Evolutionary conservation across 2,888 invertebrate species (phyloP), one percentile per base, ranked within the genome.

Genomic region (Cylindroiulus punctatus): DNA sequence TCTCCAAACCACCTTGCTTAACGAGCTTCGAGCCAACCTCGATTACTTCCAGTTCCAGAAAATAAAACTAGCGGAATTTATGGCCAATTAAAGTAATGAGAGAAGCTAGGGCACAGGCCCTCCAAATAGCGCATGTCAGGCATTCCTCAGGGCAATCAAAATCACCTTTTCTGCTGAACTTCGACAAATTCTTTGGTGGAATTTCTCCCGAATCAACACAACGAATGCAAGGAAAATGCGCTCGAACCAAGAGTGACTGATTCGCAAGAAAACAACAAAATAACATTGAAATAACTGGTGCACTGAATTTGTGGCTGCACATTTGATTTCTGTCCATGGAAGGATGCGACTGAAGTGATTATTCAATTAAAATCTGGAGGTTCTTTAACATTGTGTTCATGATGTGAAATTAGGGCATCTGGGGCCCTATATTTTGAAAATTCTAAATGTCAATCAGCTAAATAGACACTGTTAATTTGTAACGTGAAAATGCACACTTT

Each of bases 11-110:
- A 65, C 57, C 22, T n/a, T 19, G 2, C 5, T 14, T 30, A 30
- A 76, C 30, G 14, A 14, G 76, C 30, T 32, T 76, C 76, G 30
- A 26, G 30, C n/a, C n/a, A n/a, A 52, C 10, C n/a, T n/a, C 52
- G 52, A 52, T 19, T 14, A 52, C 52, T n/a, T 47, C 47, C 17
- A 47, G 10, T 47, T 47, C 47, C 17, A 12, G 47, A 47, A 47
- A 47, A 10, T 47, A 3, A 52, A 44, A 52, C 52, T 76, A 30
- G 30, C 32, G 30, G 76, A 76, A 30, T 76, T 76, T 76, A 76
- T 17, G 76, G 76, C 76, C 76, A 76, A 76, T 76, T 76, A 76
- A 30, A 12, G 17, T 30, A 76, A 76, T 17, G 30, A 76, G 76
- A 76, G 10, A 76, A 14, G n/a, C n/a, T n/a, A n/a, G 76, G 30